Conservation (phyloP, 2,888 invertebrate genomes). For the Dascillus cervinus region DNA sequence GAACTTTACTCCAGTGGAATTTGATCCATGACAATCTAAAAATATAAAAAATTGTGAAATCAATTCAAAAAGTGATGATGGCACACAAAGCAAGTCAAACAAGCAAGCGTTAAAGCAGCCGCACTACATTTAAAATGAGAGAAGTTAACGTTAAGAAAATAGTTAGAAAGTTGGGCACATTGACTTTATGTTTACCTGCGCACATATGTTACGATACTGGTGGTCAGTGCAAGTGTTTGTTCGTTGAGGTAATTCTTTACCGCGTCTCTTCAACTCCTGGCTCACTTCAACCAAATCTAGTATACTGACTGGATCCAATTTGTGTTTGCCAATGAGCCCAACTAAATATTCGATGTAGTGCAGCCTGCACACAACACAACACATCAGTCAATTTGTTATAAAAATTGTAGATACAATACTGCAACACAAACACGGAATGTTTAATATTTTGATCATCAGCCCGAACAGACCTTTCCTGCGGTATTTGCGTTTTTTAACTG, state of each 20-base stretch:
- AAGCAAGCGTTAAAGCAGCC: constrained; percentile 7
- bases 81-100: not conserved
- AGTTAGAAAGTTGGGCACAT: constrained; percentile 30
- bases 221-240: constrained; percentile 76
- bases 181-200: constrained; percentile 59
- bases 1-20: constrained; percentile 66
- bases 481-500: no score
- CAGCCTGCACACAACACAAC: constrained; percentile 55
- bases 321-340: constrained; percentile 70
- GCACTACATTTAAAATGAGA: constrained; percentile 9
- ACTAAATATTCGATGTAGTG: constrained; percentile 97
- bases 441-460: not conserved
- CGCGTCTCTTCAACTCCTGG: constrained; percentile 79
- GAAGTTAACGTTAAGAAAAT: constrained; percentile 5
- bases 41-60: constrained; percentile 25
- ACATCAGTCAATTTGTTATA: constrained; percentile 4
- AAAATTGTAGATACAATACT: constrained; percentile 2
- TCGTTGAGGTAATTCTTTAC: constrained; percentile 75
- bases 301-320: constrained; percentile 83
- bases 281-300: constrained; percentile 81
- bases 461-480: not conserved
- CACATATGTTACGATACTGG: constrained; percentile 75
- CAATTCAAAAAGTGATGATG: constrained; percentile 1
- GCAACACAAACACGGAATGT: constrained; percentile 13
- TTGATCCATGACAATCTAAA: constrained; percentile 66